Evolutionary conservation across 1,140 invertebrate genomes (phyloP).

Genomic region (Parapsyche elsis): DNA sequence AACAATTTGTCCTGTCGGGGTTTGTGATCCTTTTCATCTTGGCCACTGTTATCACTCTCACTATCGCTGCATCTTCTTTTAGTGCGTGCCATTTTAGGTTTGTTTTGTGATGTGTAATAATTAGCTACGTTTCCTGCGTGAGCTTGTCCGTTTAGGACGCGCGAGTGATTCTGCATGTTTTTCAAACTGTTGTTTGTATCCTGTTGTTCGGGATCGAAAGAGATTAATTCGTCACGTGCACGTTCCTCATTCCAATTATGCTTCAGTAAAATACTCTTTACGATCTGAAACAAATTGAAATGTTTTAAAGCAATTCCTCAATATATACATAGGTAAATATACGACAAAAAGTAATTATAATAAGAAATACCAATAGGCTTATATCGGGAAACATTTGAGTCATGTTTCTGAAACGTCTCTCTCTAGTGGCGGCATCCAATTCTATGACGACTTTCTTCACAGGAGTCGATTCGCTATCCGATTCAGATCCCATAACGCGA

Average conservation of each 20-base stretch:
- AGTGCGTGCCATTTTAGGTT: not conserved
- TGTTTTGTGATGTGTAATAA: not conserved
- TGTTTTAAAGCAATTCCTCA: not conserved
- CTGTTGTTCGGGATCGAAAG: slow-evolving; percentile 63
- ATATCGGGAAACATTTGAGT: slow-evolving; percentile 67
- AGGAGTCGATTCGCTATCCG: slow-evolving; percentile 63
- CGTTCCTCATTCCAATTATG: slow-evolving; percentile 66
- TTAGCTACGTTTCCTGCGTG: not conserved
- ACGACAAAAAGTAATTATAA: not conserved
- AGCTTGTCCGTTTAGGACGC: not conserved
- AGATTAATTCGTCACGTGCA: slow-evolving; percentile 63
- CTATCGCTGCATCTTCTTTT: slow-evolving; percentile 40
- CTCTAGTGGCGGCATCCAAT: slow-evolving; percentile 62
- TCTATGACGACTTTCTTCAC: slow-evolving; percentile 59
- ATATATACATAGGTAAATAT: not conserved
- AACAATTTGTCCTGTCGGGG: slow-evolving; percentile 42
- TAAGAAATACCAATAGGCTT: slow-evolving; percentile 59
- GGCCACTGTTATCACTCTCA: slow-evolving; percentile 46
- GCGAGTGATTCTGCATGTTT: slow-evolving; percentile 8
- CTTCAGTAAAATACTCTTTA: slow-evolving; percentile 63
- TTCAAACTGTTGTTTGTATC: slow-evolving; percentile 56
- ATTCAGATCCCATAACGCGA: slow-evolving; percentile 59
- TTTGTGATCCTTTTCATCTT: slow-evolving; percentile 45
- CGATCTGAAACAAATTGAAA: slow-evolving; percentile 55
- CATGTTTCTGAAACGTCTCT: slow-evolving; percentile 65